Conservation (phyloP, 2,797 vertebrate species). For the Gadopsis bispinosus region DNA sequence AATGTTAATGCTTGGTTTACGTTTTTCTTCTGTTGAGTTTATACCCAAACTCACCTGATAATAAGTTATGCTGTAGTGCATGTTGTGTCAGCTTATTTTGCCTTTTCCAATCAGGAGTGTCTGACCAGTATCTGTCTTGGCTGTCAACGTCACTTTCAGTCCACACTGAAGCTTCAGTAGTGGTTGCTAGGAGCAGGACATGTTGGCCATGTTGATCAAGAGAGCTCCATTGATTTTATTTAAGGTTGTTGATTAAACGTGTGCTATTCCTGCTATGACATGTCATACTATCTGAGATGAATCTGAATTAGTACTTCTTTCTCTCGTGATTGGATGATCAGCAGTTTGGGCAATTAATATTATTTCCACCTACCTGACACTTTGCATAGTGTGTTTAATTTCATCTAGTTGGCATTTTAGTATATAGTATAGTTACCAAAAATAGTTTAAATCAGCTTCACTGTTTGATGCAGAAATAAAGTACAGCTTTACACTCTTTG, state of each 20-base stretch:
- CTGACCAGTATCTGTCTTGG: too few species aligned
- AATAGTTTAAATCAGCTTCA: not conserved
- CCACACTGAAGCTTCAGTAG: not conserved
- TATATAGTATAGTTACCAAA: not conserved
- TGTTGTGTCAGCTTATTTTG: too few species aligned
- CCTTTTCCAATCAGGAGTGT: too few species aligned
- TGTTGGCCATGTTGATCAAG: not conserved
- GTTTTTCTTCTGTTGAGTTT: too few species aligned
- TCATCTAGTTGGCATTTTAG: not conserved
- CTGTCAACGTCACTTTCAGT: too few species aligned
- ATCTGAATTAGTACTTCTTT: not conserved
- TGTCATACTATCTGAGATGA: too few species aligned
- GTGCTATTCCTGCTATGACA: too few species aligned
- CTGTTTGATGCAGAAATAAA: not conserved
- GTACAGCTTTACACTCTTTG: slow-evolving; percentile 1
- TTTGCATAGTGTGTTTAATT: not conserved
- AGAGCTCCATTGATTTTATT: not conserved
- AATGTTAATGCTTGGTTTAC: too few species aligned
- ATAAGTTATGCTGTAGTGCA: too few species aligned
- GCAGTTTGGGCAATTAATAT: not conserved
- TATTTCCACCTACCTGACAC: not conserved
- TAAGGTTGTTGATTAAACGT: too few species aligned
- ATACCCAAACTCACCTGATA: too few species aligned
- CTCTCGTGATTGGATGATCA: not conserved
- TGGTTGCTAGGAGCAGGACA: not conserved